Evolutionary conservation across 2,113 vertebrate species (phyloP).

Genomic region (Coryphaenoides rupestris): DNA sequence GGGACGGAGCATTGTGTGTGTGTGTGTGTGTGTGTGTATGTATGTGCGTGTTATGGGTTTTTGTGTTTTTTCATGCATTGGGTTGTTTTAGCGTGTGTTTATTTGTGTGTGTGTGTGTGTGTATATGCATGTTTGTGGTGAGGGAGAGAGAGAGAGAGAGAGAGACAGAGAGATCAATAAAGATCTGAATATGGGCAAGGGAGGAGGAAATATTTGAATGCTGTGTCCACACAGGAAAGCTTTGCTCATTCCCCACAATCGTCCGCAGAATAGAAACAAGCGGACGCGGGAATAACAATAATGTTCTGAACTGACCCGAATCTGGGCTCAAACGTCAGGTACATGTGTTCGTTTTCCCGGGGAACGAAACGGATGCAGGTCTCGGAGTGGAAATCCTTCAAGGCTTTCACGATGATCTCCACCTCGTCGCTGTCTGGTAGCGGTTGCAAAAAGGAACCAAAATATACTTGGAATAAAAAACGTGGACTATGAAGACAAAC

Average conservation of each 20-base stretch:
- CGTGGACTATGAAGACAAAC: too few relatives aligned
- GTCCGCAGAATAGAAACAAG: too few relatives aligned
- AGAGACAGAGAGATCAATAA: too few relatives aligned
- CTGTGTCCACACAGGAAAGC: too few relatives aligned
- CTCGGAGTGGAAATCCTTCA: slow-evolving; percentile 21
- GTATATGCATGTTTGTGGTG: too few relatives aligned
- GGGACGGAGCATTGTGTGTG: not conserved
- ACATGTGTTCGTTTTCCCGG: not conserved
- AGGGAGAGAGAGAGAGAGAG: too few relatives aligned
- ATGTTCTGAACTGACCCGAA: slow-evolving; percentile 44
- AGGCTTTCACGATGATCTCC: not conserved
- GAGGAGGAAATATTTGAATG: too few relatives aligned
- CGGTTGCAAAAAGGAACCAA: not conserved
- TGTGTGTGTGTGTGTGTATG: not conserved
- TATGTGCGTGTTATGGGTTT: not conserved
- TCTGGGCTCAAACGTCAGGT: slow-evolving; percentile 41
- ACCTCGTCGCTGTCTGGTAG: slow-evolving; percentile 11
- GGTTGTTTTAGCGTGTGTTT: too few relatives aligned
- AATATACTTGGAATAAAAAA: not conserved
- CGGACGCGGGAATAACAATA: too few relatives aligned
- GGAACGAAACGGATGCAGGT: slow-evolving; percentile 60
- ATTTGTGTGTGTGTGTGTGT: not conserved
- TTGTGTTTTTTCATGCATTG: not conserved
- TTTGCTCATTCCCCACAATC: too few relatives aligned
- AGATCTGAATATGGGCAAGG: too few relatives aligned